Evolutionary conservation across 2,888 invertebrate genomes (phyloP).

Genomic region (Microplitis manilae): DNA sequence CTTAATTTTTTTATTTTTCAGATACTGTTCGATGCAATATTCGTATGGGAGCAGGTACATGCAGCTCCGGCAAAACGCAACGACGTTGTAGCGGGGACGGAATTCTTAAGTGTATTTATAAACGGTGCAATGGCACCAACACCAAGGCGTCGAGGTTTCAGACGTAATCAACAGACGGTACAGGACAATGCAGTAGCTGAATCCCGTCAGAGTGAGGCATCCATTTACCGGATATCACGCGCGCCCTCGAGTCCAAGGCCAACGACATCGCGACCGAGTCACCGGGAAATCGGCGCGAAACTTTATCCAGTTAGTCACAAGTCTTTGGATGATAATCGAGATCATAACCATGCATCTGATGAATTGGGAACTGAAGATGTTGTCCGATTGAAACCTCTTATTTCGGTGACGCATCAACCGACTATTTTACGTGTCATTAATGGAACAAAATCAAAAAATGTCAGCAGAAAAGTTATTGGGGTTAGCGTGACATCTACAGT

Average conservation of each 20-base stretch:
- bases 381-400: constrained; percentile 28
- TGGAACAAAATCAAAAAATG: constrained; percentile 45
- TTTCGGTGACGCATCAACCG: background rate
- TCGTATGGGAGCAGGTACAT: constrained; percentile 60
- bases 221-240: constrained; percentile 68
- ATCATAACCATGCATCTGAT: constrained; percentile 59
- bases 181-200: constrained; percentile 64
- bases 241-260: constrained; percentile 59
- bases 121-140: constrained; percentile 69
- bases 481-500: constrained; percentile 77
- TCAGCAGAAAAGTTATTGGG: constrained; percentile 68
- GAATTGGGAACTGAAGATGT: constrained; percentile 57
- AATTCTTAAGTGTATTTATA: constrained; percentile 72
- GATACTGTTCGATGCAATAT: constrained; percentile 65
- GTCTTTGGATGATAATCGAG: constrained; percentile 59
- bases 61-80: constrained; percentile 60
- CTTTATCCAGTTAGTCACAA: constrained; percentile 67
- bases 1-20: constrained; percentile 46
- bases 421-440: background rate
- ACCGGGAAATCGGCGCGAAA: constrained; percentile 59
- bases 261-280: constrained; percentile 48
- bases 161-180: constrained; percentile 53
- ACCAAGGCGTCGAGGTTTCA: constrained; percentile 54
- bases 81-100: constrained; percentile 72
- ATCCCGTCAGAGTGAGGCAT: constrained; percentile 67